Percentiles rank a stretch among this genome's conserved stretches.
phyloP scores from a whole-genome alignment of 2,113 vertebrate genomes.

The Sander lucioperca region DNA sequence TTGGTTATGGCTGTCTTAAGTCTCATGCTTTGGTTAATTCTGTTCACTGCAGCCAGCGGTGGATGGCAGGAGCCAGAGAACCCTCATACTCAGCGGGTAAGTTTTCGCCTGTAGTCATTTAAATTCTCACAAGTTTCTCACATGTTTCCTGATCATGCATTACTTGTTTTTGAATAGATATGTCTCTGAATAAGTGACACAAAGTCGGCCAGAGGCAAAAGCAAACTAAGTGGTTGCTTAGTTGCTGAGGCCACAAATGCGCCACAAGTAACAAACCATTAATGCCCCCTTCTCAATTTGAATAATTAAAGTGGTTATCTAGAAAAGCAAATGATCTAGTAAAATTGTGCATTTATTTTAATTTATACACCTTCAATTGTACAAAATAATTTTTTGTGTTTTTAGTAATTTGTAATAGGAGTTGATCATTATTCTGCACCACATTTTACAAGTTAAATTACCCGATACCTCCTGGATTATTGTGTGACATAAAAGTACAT shows the following conservation, averaged over 20 bases:
- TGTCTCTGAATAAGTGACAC: constrained; percentile 21
- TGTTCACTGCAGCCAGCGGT: constrained; percentile 90
- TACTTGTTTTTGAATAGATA: constrained; percentile 17
- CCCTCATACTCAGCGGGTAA: constrained; percentile 92
- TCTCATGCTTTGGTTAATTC: constrained; percentile 5
- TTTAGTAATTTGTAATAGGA: background rate
- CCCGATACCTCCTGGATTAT: too few species aligned
- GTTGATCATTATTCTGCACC: background rate
- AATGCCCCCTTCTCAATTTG: background rate
- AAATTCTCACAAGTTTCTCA: constrained; percentile 58
- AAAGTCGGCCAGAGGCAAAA: background rate
- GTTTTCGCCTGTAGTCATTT: constrained; percentile 58
- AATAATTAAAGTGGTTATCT: background rate
- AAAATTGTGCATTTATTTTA: background rate
- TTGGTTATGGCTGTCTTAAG: background rate
- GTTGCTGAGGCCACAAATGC: background rate
- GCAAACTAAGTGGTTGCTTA: background rate
- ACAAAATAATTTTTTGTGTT: background rate
- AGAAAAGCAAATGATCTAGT: background rate
- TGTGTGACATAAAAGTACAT: background rate
- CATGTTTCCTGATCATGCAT: constrained; percentile 62
- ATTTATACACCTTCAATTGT: background rate
- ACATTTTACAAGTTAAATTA: background rate
- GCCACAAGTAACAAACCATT: background rate
- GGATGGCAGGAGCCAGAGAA: constrained; percentile 99